Percentiles rank a stretch among this genome's conserved stretches.
Conservation (phyloP, 92 coral and sea anemone genomes). For the Ricordea florida region DNA sequence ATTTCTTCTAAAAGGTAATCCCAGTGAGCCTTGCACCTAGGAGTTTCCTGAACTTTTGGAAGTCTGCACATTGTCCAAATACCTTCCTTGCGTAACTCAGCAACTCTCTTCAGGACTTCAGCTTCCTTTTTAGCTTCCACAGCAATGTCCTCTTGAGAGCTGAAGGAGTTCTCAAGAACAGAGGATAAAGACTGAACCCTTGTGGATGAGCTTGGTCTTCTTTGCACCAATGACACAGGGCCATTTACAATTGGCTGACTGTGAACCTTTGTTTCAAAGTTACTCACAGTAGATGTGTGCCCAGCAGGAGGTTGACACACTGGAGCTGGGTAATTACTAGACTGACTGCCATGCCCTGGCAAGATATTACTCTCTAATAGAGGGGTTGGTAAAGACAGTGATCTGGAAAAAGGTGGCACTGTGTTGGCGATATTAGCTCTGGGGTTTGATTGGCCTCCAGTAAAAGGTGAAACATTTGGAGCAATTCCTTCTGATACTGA, state of each 20-base stretch:
- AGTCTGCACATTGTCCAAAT: constrained; percentile 88
- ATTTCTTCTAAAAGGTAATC: constrained; percentile 97
- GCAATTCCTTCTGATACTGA: constrained; percentile 70
- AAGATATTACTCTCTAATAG: constrained; percentile 8
- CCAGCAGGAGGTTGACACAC: not conserved
- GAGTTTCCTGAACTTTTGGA: constrained; percentile 94
- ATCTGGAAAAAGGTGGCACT: constrained; percentile 68
- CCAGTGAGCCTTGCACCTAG: constrained; percentile 97
- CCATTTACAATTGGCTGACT: constrained; percentile 68
- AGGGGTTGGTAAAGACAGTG: constrained; percentile 76
- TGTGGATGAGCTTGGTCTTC: constrained; percentile 20
- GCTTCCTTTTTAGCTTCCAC: constrained; percentile 96
- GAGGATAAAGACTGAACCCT: constrained; percentile 79
- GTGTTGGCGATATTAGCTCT: constrained; percentile 46
- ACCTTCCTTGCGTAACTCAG: constrained; percentile 97
- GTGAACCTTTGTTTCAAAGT: constrained; percentile 2
- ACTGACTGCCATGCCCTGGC: constrained; percentile 16
- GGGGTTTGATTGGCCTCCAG: constrained; percentile 72
- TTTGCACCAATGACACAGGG: no score
- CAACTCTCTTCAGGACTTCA: constrained; percentile 90
- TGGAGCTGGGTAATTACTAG: not conserved
- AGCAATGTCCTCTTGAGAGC: constrained; percentile 91
- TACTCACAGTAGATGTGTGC: constrained; percentile 13
- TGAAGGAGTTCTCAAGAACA: constrained; percentile 81
- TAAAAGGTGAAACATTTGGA: constrained; percentile 90